Base-by-base conservation (phyloP, 2,888 invertebrate genomes). In the Cantharis nigra region DNA sequence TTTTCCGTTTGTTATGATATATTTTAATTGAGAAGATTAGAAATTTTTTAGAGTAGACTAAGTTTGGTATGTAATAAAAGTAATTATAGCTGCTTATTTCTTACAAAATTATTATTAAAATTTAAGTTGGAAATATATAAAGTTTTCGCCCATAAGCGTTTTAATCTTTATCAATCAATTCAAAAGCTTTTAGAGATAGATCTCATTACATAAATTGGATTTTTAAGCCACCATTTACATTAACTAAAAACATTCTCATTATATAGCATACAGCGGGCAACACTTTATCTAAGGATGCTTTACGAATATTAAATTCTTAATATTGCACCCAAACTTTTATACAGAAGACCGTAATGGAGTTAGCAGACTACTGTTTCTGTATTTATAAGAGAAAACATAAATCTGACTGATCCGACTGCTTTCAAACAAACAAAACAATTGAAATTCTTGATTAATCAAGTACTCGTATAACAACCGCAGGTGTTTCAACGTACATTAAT, bases 401-500 rank as follows among this genome's bases (percentile, higher is more conserved):
- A 75, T 78, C 75, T 75, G 72, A 75, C 69, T 78, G 74, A 78
- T 75, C 77, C 74, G 49, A 65, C 64, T 72, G 75, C 71, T 77
- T 77, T 75, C 78, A 78, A 78, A 72, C 75, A 78, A 75, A 78
- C 78, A 78, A 78, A 78, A 71, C 78, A 78, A 78, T 78, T 78
- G 78, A 78, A 78, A 78, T 73, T 76, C 70, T 62, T 72, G 71
- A 81, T 81, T 82, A 82, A 82, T 82, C 80, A 81, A 78, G 79
- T 63, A 69, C 75, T 71, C 77, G 78, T 71, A 77, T 72, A 70
- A 73, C 78, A 80, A 81, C 81, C 82, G 80, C 82, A 83, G 82
- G 82, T 83, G 82, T 81, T 80, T 83, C 80, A 79, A 76, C 79
- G 80, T 81, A 77, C 81, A 80, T 82, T 82, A 82, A 82, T 82